Percentiles rank a stretch among this genome's conserved stretches.
Conservation (phyloP, 2,797 vertebrate species). For the Alcedo atthis region DNA sequence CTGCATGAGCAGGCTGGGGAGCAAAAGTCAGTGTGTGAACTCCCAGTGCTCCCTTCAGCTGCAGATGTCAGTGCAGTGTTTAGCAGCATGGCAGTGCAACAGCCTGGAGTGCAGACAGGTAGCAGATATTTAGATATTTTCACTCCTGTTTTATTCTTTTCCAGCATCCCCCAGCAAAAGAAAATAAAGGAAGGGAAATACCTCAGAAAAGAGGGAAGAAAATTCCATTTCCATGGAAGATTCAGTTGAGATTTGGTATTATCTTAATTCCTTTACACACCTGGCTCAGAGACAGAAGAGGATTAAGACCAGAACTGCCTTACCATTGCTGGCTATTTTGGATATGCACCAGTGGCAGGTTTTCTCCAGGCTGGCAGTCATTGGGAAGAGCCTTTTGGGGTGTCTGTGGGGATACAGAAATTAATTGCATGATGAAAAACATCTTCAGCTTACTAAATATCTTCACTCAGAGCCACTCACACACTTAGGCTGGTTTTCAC, state of each 20-base stretch:
- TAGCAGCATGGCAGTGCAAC: neutral
- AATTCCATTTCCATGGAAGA: neutral
- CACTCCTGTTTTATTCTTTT: neutral
- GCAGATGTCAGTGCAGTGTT: neutral
- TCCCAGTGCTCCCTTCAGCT: neutral
- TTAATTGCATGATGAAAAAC: neutral
- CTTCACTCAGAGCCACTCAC: neutral
- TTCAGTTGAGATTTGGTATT: neutral
- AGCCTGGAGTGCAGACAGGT: neutral
- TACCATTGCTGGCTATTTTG: constrained; percentile 76
- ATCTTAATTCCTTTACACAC: neutral
- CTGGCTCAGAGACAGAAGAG: neutral
- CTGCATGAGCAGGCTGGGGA: neutral
- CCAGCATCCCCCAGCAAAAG: neutral
- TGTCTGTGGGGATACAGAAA: constrained; percentile 36
- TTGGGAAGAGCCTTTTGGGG: neutral
- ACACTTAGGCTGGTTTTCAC: neutral
- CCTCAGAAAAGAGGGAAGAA: neutral
- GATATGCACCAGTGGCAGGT: constrained; percentile 74
- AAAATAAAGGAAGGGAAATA: neutral
- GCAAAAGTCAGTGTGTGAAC: neutral
- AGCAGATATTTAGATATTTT: neutral
- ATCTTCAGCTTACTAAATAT: neutral
- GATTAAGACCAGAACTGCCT: neutral
- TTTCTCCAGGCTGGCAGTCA: constrained; percentile 75